Percentiles rank a stretch among this genome's conserved stretches.
Evolutionary conservation across 2,113 vertebrate genomes (phyloP).

Genomic region (Ailurus styani): DNA sequence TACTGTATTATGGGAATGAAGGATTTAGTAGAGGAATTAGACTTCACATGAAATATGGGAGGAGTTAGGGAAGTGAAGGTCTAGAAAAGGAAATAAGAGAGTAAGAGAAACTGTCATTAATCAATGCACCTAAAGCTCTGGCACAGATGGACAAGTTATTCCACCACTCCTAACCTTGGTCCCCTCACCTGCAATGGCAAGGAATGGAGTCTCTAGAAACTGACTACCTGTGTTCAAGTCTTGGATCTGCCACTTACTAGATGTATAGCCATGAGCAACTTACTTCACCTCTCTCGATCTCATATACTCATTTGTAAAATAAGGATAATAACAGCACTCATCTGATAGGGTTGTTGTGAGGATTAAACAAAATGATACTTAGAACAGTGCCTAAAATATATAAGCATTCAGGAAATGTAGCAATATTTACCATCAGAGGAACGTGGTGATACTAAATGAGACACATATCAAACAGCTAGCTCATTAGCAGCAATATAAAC

Average conservation of each 20-base stretch:
- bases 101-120: neutral
- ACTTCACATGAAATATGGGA: neutral
- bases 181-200: neutral
- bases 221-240: neutral
- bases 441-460: neutral
- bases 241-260: neutral
- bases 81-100: neutral
- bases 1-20: neutral
- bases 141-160: neutral
- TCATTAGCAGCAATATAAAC: neutral
- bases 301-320: neutral
- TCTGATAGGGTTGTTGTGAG: neutral
- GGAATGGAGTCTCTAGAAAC: neutral
- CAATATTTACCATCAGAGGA: neutral
- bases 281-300: neutral
- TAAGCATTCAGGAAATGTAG: neutral
- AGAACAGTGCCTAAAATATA: neutral
- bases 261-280: neutral
- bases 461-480: neutral
- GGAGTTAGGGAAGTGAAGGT: neutral
- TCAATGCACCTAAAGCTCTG: neutral
- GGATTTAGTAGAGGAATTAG: neutral
- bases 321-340: neutral
- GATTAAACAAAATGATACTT: neutral
- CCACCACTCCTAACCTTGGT: neutral